Base-by-base conservation (phyloP, 2,888 invertebrate species). In the Spatulosminthurus flaviceps region DNA sequence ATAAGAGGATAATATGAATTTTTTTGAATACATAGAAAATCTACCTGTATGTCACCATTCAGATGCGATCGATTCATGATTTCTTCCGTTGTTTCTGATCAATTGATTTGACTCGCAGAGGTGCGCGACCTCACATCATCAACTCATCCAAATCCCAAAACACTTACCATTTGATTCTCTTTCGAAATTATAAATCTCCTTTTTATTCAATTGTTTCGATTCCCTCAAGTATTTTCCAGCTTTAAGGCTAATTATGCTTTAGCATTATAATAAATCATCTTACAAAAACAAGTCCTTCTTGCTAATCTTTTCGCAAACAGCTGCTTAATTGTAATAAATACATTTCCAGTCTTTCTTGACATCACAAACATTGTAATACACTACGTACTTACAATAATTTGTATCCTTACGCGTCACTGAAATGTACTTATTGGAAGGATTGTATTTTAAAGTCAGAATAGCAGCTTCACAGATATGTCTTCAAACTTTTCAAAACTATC, bases 1-100 rank as follows among this genome's bases (percentile, higher is more conserved):
- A 83, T 73, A 84, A 84, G 81, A 82, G 83, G 82, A 83, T 81
- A 81, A 81, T 81, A 84, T 82, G 83, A 82, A 81, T 83, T 67
- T 67, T 67, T 67, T 77, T 78, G 80, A 83, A 84, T 84, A 82
- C 82, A 84, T 82, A 80, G 81, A 83, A 83, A 83, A 81, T 82
- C 84, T 84, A 84, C 84, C 84, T 84, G 84, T 82, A 80, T 81
- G 80, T 79, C 80, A 81, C 81, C 81, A 79, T 29, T 81, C 79
- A 75, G 78, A 76, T 78, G 81, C 73, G 69, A 60, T 78, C 78
- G 77, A 24, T 77, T 77, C 71, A 72, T 74, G 74, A 74, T 74
- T 80, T 83, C 83, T 82, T 83, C 83, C 82, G 83, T 77, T 81
- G 81, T 80, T 81, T 81, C 80, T 80, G 75, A 80, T 81, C 82